Base-by-base conservation (phyloP, 2,888 invertebrate species). In the Drosophila pseudotakahashii region DNA sequence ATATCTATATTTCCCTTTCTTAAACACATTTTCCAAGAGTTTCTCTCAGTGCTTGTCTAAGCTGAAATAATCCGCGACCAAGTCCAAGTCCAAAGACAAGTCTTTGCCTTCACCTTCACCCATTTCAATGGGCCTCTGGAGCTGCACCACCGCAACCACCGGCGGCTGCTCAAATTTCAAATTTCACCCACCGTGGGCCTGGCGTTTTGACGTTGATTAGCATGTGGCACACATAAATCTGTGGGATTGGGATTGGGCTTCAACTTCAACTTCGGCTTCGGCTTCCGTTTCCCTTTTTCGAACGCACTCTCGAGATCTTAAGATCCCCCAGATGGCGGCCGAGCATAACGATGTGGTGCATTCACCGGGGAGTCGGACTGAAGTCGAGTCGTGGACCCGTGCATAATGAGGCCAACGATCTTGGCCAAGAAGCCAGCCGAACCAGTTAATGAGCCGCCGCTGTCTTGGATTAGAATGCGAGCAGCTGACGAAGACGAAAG, bases 191-290 rank as follows among this genome's bases (percentile, higher is more conserved):
- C 67, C 26, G 66, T 50, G 51, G 14, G 44, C 37, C 32, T 70
- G 37, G 54, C 55, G 58, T 73, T 76, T 76, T 77, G 78, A 82
- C 72, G 76, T 81, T 83, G 87, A 81, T 86, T 81, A 87, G 77
- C 82, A 87, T 84, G 77, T 82, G 88, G 88, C 81, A 82, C 77
- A 87, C 82, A 84, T 81, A 84, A 84, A 87, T 81, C 81, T 81
- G 44, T 30, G 52, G 52, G 59, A 62, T 70, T 73, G 64, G 70
- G 79, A 77, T 82, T 86, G 78, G 68, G 78, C 84, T 82, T 87
- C 87, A 68, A 2, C 19, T 19, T 19, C 23, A 3, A 23, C 23
- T 23, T 23, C 2, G 23, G 78, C 81, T 86, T 86, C 81, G 69
- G 78, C 84, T 82, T 87, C 87, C 82, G 88, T 86, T 85, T 83